phyloP scores from a whole-genome alignment of 2,888 invertebrate species.

The Palloptera scutellata region DNA sequence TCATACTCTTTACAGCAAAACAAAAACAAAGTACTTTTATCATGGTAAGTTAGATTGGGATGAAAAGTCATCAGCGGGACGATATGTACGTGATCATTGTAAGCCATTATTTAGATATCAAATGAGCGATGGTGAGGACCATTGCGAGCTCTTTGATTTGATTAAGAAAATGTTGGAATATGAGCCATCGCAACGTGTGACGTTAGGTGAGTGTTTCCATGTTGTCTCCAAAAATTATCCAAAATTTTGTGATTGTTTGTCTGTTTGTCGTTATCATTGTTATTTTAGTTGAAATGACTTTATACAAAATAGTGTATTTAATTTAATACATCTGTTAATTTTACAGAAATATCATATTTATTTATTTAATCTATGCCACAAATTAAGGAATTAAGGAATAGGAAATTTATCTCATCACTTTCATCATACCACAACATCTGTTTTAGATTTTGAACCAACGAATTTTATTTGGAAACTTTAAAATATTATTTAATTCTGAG shows the following conservation, averaged over 20 bases:
- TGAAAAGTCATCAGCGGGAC: constrained; percentile 93
- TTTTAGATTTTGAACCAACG: too few species aligned
- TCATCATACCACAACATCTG: too few species aligned
- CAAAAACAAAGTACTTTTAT: constrained; percentile 97
- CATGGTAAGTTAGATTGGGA: constrained; percentile 98
- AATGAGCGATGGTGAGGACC: constrained; percentile 86
- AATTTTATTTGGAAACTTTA: too few species aligned
- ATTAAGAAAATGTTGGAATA: constrained; percentile 96
- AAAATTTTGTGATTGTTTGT: too few species aligned
- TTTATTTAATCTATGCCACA: too few species aligned
- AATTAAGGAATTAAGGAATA: too few species aligned
- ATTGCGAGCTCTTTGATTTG: constrained; percentile 92
- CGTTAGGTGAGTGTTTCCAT: constrained; percentile 67
- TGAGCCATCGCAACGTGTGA: constrained; percentile 90
- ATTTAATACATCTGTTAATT: too few species aligned
- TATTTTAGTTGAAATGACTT: constrained; percentile 5
- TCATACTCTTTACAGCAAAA: constrained; percentile 73
- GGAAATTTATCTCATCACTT: too few species aligned
- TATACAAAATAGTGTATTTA: too few species aligned
- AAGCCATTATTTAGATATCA: constrained; percentile 95
- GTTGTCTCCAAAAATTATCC: too few species aligned
- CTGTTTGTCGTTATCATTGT: background rate
- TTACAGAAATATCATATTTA: too few species aligned
- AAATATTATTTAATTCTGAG: background rate
- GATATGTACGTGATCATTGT: constrained; percentile 98